phyloP scores from a whole-genome alignment of 2,797 vertebrate genomes.

The Acanthiza pusilla region DNA sequence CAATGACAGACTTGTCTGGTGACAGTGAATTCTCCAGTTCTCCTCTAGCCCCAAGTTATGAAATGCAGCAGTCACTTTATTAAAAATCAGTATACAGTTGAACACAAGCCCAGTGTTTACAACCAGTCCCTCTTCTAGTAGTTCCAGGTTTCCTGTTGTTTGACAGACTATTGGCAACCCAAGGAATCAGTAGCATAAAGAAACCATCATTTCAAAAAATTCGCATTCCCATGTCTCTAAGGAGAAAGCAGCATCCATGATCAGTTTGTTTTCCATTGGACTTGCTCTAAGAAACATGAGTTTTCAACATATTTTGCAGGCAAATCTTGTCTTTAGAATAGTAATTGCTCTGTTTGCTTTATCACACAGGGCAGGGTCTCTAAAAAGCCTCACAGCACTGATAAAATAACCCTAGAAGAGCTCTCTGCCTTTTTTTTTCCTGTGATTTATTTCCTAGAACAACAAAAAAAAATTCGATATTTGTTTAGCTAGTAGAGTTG shows the following conservation, averaged over 20 bases:
- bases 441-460: not conserved
- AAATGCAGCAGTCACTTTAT: constrained; percentile 44
- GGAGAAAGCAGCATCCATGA: not conserved
- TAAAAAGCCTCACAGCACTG: not conserved
- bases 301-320: not conserved
- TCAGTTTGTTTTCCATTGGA: not conserved
- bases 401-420: not conserved
- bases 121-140: not conserved
- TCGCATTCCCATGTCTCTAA: not conserved
- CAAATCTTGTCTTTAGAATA: not conserved
- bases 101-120: constrained; percentile 48
- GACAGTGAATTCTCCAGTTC: not conserved
- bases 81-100: constrained; percentile 29
- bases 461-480: not conserved
- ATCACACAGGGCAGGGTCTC: not conserved
- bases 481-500: not conserved
- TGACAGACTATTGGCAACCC: constrained; percentile 3
- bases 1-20: not conserved
- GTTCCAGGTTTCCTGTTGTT: not conserved
- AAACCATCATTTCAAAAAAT: not conserved
- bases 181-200: constrained; percentile 37
- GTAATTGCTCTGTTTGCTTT: not conserved
- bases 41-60: not conserved
- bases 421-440: not conserved
- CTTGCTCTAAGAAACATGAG: not conserved